phyloP scores from a whole-genome alignment of 2,113 vertebrate species.

The Heterochromis multidens region DNA sequence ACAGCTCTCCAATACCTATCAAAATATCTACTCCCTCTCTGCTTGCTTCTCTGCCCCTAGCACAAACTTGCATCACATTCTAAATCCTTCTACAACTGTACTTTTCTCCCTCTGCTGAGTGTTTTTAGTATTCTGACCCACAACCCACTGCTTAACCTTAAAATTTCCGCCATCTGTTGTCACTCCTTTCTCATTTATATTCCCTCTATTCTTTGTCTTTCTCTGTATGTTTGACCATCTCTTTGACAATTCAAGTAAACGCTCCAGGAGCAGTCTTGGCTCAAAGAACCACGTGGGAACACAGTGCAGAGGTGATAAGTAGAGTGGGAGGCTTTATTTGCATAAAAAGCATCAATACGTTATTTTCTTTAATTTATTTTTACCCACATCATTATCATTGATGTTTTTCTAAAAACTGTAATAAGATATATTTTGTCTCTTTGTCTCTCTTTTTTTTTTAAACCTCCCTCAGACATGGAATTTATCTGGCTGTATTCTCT shows the following conservation, averaged over 20 bases:
- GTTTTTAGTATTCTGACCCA: slow-evolving; percentile 17
- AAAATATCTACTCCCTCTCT: slow-evolving; percentile 35
- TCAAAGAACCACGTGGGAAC: neutral
- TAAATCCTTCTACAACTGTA: neutral
- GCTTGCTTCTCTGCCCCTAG: neutral
- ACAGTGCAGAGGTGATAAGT: neutral
- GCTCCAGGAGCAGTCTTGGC: neutral
- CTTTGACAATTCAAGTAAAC: neutral
- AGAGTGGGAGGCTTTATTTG: neutral
- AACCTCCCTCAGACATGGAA: slow-evolving; percentile 57
- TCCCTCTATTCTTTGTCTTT: slow-evolving; percentile 1
- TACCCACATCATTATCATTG: neutral
- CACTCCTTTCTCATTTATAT: slow-evolving; percentile 25
- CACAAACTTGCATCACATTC: slow-evolving; percentile 20
- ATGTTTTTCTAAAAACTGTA: neutral
- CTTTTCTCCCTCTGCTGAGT: neutral
- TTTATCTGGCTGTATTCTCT: slow-evolving; percentile 64
- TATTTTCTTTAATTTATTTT: neutral
- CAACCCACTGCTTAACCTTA: slow-evolving; percentile 23
- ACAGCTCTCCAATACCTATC: slow-evolving; percentile 56
- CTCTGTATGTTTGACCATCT: neutral
- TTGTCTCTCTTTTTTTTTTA: neutral
- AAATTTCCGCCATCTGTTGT: neutral
- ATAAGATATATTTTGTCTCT: neutral
- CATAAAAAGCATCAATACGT: neutral